Evolutionary conservation across 1,140 invertebrate genomes (phyloP).

Genomic region (Himalopsyche phryganea): DNA sequence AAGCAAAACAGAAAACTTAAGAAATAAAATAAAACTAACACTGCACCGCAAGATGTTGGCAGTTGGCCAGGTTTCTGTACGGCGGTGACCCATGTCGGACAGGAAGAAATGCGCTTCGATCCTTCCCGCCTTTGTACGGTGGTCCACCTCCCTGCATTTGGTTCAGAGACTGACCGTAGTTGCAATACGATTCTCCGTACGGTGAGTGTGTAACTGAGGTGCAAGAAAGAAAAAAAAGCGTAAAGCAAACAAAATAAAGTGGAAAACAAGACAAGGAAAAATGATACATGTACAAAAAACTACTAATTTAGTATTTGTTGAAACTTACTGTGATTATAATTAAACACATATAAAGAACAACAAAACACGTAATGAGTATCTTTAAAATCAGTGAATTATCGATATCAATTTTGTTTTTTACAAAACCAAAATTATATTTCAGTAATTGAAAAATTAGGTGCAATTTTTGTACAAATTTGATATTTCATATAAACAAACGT

Average conservation of each 20-base stretch:
- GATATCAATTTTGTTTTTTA: too few species aligned
- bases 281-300: too few species aligned
- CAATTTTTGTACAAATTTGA: too few species aligned
- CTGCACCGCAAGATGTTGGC: slow-evolving; percentile 61
- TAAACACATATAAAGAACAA: too few species aligned
- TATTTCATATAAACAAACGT: too few species aligned
- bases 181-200: slow-evolving; percentile 28
- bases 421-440: too few species aligned
- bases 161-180: slow-evolving; percentile 6
- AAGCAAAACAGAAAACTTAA: slow-evolving; percentile 4
- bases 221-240: slow-evolving; percentile 16
- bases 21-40: slow-evolving; percentile 51
- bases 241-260: slow-evolving; percentile 7
- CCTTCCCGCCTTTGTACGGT: slow-evolving; percentile 34
- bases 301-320: too few species aligned
- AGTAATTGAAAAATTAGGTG: too few species aligned
- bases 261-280: too few species aligned
- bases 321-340: too few species aligned
- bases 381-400: too few species aligned
- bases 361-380: too few species aligned
- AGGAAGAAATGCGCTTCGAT: slow-evolving; percentile 50
- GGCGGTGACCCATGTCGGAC: slow-evolving; percentile 55
- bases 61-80: slow-evolving; percentile 55
- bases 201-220: slow-evolving; percentile 8
- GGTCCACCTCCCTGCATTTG: not conserved